These are phyloP conservation scores for Sebastolobus altivelis DNA, from an alignment of 2,797 vertebrate species.

Conservation along the genomic window DNA sequence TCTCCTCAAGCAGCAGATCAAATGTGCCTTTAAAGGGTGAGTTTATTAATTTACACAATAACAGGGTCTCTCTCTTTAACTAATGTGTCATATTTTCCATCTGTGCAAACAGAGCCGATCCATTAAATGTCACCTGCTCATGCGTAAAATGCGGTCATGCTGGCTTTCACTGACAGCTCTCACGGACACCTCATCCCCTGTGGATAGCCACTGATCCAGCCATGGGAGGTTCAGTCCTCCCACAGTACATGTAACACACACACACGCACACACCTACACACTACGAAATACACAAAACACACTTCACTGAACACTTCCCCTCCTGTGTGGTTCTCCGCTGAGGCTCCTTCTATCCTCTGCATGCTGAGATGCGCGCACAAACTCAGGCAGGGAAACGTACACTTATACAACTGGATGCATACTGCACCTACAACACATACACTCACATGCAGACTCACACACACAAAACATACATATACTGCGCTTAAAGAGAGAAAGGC, in stretches of 20 bases:
- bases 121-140: conserved; percentile 55
- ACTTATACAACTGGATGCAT: background rate
- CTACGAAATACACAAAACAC: conserved; percentile 13
- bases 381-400: background rate
- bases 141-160: conserved; percentile 31
- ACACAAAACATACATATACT: background rate
- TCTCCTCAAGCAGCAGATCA: background rate
- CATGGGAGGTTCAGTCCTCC: conserved; percentile 44
- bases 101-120: conserved; percentile 33
- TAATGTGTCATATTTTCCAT: conserved; percentile 23
- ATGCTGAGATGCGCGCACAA: conserved; percentile 24
- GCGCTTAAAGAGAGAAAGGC: background rate
- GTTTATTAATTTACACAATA: background rate
- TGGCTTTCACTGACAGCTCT: conserved; percentile 55
- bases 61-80: background rate
- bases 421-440: background rate
- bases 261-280: conserved; percentile 9
- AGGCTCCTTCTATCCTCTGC: conserved; percentile 25
- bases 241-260: conserved; percentile 8
- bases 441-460: background rate
- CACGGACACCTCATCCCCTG: conserved; percentile 50
- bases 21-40: background rate
- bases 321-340: conserved; percentile 31
- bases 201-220: conserved; percentile 58
- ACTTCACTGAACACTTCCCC: conserved; percentile 51